Evolutionary conservation across 35 echinoderm and acorn worm genomes (phyloP), one percentile per base, ranked within the genome.

Genomic region (Hemicentrotus pulcherrimus): DNA sequence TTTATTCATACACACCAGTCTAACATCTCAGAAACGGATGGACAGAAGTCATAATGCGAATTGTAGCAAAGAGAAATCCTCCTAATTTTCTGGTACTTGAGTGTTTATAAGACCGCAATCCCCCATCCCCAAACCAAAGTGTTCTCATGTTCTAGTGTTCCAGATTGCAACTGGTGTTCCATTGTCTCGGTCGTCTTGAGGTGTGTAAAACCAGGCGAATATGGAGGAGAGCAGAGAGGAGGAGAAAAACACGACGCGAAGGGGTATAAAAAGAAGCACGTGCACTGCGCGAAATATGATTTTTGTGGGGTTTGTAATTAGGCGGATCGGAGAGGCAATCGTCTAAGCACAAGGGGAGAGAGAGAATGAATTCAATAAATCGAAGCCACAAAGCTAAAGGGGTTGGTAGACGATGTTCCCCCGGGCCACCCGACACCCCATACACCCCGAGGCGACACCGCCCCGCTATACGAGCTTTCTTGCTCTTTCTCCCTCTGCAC

Each of bases 151-250:
- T 93, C 91, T 58, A 47, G 91, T 58, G 48, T 93, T 58, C 91
- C 91, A 93, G 91, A 93, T 93, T 93, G 91, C 91, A 93, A 93
- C 91, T 93, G 91, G 91, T 93, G 91, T 93, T 58, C 46, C 28
- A 93, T 93, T 93, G 91, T 93, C 91, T 58, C 46, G 18, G 46
- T 15, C 32, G 48, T 46, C 91, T 58, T 31, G 91, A 93, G 91
- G 91, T 93, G 91, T 93, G 91, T 93, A 58, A 93, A 93, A 93
- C 91, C 32, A 58, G 88, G 32, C 32, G 88, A 24, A 30, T 16
- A 45, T 33, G 32, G 88, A 47, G 32, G 31, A 90, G 88, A 45
- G 88, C 30, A 32, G 45, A 47, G 45, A 11, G 88, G 24, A 90
- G 32, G 31, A 90, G 88, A 47, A 32, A 33, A 90, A 90, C 46